Evolutionary conservation across 2,797 vertebrate species (phyloP).

Genomic region (Chiropotes sagulatus): DNA sequence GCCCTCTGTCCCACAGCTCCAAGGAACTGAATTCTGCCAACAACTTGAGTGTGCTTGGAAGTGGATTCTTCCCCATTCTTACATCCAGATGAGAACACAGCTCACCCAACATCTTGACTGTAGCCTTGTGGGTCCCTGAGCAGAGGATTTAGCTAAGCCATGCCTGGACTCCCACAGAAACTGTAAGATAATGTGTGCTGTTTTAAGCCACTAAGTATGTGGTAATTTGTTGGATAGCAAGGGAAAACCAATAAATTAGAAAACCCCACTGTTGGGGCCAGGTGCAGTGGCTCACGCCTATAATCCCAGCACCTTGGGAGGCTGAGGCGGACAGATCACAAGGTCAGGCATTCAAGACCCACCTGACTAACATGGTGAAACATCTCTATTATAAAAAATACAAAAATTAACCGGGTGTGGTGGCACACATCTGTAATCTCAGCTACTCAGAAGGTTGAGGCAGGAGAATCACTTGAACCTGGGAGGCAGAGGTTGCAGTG

Average conservation of each 20-base stretch:
- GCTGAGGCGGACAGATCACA: no score
- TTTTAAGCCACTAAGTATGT: not conserved
- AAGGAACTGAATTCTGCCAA: constrained; percentile 1
- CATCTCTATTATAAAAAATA: no score
- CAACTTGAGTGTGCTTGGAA: not conserved
- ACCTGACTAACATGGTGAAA: no score
- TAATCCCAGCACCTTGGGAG: no score
- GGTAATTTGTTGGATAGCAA: not conserved
- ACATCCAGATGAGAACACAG: not conserved
- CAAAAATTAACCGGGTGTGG: no score
- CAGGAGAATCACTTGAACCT: no score
- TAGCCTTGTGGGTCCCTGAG: not conserved
- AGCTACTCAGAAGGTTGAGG: no score
- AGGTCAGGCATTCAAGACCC: no score
- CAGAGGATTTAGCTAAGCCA: not conserved
- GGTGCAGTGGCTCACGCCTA: no score
- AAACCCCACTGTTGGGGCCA: not conserved
- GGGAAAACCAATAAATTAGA: not conserved
- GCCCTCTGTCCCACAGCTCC: not conserved
- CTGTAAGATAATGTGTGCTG: not conserved
- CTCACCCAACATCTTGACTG: not conserved
- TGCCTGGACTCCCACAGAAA: not conserved
- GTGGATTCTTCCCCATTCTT: not conserved
- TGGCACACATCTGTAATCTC: no score
- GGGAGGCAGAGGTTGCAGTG: no score